Evolutionary conservation across 2,113 vertebrate genomes (phyloP), one percentile per base, ranked within the genome.

Genomic region (Barnardius zonarius): DNA sequence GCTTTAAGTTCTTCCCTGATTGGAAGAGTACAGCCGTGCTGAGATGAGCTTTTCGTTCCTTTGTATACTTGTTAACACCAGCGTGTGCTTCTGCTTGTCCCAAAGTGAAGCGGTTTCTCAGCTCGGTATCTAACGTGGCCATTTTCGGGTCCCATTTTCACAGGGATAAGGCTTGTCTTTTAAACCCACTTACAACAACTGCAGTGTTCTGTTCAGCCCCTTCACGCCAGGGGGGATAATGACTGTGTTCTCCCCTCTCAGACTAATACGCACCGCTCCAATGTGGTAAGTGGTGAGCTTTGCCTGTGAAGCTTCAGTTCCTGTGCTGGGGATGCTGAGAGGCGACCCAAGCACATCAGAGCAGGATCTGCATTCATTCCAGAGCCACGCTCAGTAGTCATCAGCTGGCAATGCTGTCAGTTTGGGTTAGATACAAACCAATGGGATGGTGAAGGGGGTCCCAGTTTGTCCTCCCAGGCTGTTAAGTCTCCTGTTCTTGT

Each of bases 351-450:
- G 49, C 19, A 2, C 6, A 7, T 59, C 27, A 2, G 23, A 46
- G 8, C 8, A 9, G 41, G 49, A 6, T 35, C 24, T 59, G 28
- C 68, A 5, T n/a, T 61, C 39, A 2, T 31, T 59, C 43, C 33
- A 37, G 3, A 18, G 17, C 9, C 15, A 2, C 2, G 0, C 48
- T 24, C 55, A 5, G 54, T 5, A 44, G 52, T 8, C 37, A 8
- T n/a, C 30, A 1, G 35, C 2, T 12, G 28, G 37, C 15, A 27
- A 20, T 1, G 27, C 46, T 74, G 54, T 37, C 68, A 5, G 39
- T 37, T 75, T 48, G 59, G 35, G 39, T 61, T 31, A 48, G 51
- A 33, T n/a, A n/a, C 78, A 78, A 44, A 33, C 61, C 37, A n/a
- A 62, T 23, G 49, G 18, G 63, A 17, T 49, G 31, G 43, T 4